These are phyloP conservation scores for Nymphalis urticae DNA, from an alignment of 2,888 invertebrate genomes.

Conservation along the genomic window DNA sequence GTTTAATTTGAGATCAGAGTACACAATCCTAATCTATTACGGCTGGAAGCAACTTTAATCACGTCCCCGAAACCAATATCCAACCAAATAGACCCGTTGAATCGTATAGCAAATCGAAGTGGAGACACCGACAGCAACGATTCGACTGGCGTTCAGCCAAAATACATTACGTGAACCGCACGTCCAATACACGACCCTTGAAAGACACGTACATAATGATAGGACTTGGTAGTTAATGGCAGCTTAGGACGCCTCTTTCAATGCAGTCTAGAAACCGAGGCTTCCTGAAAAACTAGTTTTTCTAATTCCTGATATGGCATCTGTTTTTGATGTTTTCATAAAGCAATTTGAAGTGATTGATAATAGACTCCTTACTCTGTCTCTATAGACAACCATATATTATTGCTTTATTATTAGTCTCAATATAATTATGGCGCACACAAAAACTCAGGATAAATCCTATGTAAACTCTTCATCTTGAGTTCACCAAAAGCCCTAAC, in stretches of 20 bases:
- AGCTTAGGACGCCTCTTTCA: conserved; percentile 25
- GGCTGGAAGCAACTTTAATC: conserved; percentile 40
- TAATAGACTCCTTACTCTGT: too few relatives aligned
- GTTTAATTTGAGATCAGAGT: conserved; percentile 25
- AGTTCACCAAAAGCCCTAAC: too few relatives aligned
- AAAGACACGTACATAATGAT: conserved; percentile 40
- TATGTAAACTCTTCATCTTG: too few relatives aligned
- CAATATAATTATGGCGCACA: too few relatives aligned
- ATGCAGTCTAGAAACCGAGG: conserved; percentile 8
- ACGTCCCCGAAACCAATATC: conserved; percentile 43
- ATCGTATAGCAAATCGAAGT: conserved; percentile 40
- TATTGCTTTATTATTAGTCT: too few relatives aligned
- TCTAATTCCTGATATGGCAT: not conserved
- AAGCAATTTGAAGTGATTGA: too few relatives aligned
- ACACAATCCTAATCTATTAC: conserved; percentile 30
- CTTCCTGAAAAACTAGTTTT: not conserved
- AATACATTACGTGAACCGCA: conserved; percentile 40
- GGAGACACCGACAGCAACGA: conserved; percentile 36
- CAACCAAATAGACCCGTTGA: conserved; percentile 40
- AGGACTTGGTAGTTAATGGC: conserved; percentile 32
- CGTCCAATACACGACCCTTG: conserved; percentile 39
- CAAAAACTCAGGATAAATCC: too few relatives aligned
- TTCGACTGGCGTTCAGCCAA: conserved; percentile 40
- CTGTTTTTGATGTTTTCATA: too few relatives aligned
- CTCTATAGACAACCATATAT: too few relatives aligned